Percentiles rank a stretch among this genome's conserved stretches.
These are phyloP conservation scores for Cynocephalus volans DNA, from an alignment of 2,113 vertebrate genomes.

Conservation along the genomic window DNA sequence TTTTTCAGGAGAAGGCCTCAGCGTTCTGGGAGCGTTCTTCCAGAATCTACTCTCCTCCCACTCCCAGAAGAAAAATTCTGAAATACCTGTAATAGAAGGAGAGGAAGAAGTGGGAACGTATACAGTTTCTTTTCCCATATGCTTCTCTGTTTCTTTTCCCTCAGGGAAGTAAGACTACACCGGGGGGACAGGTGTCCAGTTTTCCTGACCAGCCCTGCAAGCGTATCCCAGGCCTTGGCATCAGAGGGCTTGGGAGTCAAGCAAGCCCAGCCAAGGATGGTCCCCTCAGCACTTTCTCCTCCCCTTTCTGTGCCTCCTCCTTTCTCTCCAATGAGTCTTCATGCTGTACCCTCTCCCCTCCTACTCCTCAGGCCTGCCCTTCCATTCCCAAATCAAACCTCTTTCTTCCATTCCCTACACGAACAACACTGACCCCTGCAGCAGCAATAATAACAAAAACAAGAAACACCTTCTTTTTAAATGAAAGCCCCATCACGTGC, in stretches of 20 bases:
- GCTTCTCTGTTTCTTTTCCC: not conserved
- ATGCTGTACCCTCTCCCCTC: no score
- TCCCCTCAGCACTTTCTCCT: not conserved
- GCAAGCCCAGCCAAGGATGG: not conserved
- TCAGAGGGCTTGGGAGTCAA: not conserved
- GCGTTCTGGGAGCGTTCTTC: not conserved
- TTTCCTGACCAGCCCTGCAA: not conserved
- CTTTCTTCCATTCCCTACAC: not conserved
- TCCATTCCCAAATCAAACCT: not conserved
- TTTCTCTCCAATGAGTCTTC: not conserved
- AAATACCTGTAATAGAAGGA: not conserved
- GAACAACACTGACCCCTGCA: not conserved
- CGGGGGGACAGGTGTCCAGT: not conserved
- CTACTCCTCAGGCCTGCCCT: not conserved
- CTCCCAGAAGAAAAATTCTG: not conserved
- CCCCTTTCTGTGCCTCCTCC: not conserved
- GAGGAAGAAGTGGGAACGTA: not conserved
- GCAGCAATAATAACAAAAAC: not conserved
- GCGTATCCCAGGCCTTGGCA: not conserved
- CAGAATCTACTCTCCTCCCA: not conserved
- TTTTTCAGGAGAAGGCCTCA: not conserved
- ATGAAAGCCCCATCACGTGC: not conserved
- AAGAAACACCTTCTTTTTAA: not conserved
- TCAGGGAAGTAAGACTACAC: not conserved
- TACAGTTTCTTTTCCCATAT: not conserved